phyloP scores from a whole-genome alignment of 2,113 vertebrate species.

The Terrapene triunguis region DNA sequence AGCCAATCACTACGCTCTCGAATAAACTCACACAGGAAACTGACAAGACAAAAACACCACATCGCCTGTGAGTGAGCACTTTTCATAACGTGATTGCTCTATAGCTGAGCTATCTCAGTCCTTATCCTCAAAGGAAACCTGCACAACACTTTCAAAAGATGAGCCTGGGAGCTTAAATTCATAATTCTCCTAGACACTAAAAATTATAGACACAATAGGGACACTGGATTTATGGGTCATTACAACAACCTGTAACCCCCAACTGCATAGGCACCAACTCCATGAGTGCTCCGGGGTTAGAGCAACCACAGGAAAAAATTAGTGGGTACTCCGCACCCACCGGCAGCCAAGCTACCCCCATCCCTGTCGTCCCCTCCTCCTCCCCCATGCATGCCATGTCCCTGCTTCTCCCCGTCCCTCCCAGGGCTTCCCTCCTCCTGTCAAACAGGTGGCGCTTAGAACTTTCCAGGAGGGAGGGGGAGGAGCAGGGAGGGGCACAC shows the following conservation, averaged over 20 bases:
- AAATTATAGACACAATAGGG: neutral
- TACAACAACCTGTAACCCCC: neutral
- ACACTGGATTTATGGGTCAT: neutral
- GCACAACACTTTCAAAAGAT: neutral
- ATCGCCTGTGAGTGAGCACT: neutral
- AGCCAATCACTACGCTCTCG: neutral
- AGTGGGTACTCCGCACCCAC: no score
- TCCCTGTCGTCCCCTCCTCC: no score
- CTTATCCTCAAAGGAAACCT: neutral
- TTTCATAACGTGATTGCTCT: neutral
- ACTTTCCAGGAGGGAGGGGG: no score
- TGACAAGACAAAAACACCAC: neutral
- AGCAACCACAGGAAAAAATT: no score
- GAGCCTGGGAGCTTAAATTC: neutral
- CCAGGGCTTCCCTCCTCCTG: no score
- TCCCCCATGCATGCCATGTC: fast-evolving
- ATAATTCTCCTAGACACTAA: neutral
- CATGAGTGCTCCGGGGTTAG: no score
- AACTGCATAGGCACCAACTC: no score
- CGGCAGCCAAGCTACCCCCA: no score
- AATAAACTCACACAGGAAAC: neutral
- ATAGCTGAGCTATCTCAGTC: neutral
- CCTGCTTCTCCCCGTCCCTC: no score
- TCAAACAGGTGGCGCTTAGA: no score
- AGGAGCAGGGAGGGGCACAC: no score